Evolutionary conservation across 2,797 vertebrate genomes (phyloP).

Genomic region (Alfaro cultratus): DNA sequence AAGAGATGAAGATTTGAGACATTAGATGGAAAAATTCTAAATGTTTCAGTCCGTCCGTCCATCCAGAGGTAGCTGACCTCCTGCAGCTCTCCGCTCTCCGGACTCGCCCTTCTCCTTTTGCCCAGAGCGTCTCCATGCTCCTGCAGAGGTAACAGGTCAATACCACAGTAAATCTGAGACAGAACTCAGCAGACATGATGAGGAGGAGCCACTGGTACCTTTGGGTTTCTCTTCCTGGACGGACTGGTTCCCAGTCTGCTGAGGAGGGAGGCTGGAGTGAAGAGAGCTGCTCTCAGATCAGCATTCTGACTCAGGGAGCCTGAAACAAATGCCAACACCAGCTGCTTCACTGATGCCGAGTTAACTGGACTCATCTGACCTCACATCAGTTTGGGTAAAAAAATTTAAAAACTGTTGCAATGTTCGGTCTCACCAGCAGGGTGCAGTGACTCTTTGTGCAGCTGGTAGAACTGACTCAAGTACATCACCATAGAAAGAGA

Average conservation of each 20-base stretch:
- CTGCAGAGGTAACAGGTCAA: constrained; percentile 15
- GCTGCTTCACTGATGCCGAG: background rate
- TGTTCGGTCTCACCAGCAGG: constrained; percentile 81
- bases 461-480: constrained; percentile 95
- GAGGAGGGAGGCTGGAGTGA: constrained; percentile 90
- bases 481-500: constrained; percentile 97
- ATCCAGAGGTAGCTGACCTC: constrained; percentile 61
- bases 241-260: constrained; percentile 90
- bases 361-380: background rate
- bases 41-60: background rate
- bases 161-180: background rate
- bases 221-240: constrained; percentile 89
- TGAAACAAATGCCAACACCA: constrained; percentile 49
- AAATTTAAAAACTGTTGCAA: background rate
- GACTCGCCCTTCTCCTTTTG: constrained; percentile 88
- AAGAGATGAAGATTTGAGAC: background rate
- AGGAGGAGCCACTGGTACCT: constrained; percentile 71
- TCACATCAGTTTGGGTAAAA: background rate
- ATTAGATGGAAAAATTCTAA: background rate
- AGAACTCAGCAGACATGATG: background rate
- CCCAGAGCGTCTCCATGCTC: constrained; percentile 81
- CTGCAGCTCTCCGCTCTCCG: constrained; percentile 78
- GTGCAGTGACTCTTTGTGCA: constrained; percentile 86
- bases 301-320: constrained; percentile 80
- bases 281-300: constrained; percentile 85